Base-by-base conservation (phyloP, 2,888 invertebrate genomes). In the Leucophora obtusa region DNA sequence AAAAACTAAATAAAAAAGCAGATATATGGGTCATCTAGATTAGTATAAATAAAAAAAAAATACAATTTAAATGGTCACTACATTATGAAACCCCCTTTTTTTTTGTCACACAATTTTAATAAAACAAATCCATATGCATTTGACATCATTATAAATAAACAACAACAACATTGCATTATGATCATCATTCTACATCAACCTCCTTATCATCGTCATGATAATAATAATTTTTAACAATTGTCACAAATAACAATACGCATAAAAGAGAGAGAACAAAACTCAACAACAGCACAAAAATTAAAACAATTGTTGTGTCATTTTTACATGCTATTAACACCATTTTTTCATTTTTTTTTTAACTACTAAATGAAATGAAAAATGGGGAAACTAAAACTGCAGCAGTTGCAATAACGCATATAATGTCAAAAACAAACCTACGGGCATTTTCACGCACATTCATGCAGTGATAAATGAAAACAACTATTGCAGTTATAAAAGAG, bases 341-440 rank as follows among this genome's bases (percentile, higher is more conserved):
- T 70, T 63, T 24, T 11, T 33, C 21, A n/a, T 14, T 28, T 9
- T 4, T 69, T 51, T 70, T 18, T 38, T 35, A 15, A 11, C 38
- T 28, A 28, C 28, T 28, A 54, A 54, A 24, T 54, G 54, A 14
- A 28, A 28, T 56, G 28, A 56, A 56, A 24, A 28, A 24, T 24
- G 56, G 56, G 56, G 56, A 56, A 28, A 18, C 28, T n/a, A 33
- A 9, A 24, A 56, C 56, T 28, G 33, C 56, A 56, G 28, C 54
- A 54, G 21, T 54, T 54, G 54, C 21, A 21, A 14, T 2, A 56
- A 9, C 7, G 33, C 56, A n/a, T 24, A 14, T 28, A 85, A 85
- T 84, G 82, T 80, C 82, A 70, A 68, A 79, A 76, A 77, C 60
- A 85, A 84, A 86, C 85, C 85, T 82, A 83, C 84, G 83, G 54